Evolutionary conservation across 2,797 vertebrate genomes (phyloP).

Genomic region (Channallabes apus): DNA sequence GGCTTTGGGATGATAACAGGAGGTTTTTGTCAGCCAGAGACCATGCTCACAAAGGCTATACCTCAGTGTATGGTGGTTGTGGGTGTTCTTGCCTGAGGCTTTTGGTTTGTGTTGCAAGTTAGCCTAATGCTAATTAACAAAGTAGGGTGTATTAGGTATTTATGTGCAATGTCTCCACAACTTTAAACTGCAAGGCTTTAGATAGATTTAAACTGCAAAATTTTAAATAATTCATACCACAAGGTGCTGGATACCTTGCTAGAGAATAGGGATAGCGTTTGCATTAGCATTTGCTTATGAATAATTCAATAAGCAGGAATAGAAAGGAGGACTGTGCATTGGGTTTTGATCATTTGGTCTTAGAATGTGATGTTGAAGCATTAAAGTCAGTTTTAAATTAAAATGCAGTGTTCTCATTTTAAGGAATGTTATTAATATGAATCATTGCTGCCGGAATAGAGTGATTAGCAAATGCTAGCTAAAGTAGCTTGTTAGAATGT

Average conservation of each 20-base stretch:
- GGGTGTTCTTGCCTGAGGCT: slow-evolving; percentile 35
- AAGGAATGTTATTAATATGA: neutral
- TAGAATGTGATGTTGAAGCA: slow-evolving; percentile 9
- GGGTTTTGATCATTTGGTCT: slow-evolving; percentile 8
- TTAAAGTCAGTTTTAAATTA: slow-evolving; percentile 28
- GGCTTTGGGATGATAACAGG: slow-evolving; percentile 67
- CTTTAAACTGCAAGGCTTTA: slow-evolving; percentile 26
- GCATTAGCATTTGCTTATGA: slow-evolving; percentile 51
- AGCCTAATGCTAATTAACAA: neutral
- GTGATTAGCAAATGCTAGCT: neutral
- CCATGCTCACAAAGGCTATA: slow-evolving; percentile 65
- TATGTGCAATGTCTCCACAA: slow-evolving; percentile 4
- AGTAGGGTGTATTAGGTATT: neutral
- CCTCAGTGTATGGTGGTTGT: slow-evolving; percentile 65
- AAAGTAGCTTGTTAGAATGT: neutral
- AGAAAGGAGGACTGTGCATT: slow-evolving; percentile 30
- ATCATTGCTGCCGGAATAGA: no score
- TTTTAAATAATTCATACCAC: slow-evolving; percentile 52
- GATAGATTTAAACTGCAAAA: slow-evolving; percentile 37
- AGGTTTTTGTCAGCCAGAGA: slow-evolving; percentile 62
- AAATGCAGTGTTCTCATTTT: no score
- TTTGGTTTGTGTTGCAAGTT: slow-evolving; percentile 36
- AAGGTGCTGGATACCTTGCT: slow-evolving; percentile 40
- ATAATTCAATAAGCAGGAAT: slow-evolving; percentile 55
- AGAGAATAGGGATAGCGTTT: slow-evolving; percentile 21